A percentile compares a stretch with the other conserved stretches of the same genome.
Conservation (phyloP, 2,888 invertebrate species). For the Nycteola revayana region DNA sequence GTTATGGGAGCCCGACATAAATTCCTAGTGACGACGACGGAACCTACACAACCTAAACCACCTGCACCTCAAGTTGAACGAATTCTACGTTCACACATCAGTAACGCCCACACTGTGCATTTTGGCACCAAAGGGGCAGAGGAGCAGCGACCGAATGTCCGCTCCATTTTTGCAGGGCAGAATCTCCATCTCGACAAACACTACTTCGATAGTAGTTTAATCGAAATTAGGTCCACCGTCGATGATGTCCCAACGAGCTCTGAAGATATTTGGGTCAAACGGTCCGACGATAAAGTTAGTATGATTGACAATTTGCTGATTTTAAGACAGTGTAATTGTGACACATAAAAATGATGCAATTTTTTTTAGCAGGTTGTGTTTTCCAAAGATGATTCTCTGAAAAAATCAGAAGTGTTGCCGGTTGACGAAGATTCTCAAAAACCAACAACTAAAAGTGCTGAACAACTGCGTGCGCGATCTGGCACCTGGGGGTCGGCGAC, state of each 20-base stretch:
- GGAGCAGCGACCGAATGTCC: conserved; percentile 82
- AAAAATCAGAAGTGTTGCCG: conserved; percentile 16
- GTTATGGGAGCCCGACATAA: conserved; percentile 71
- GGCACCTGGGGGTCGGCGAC: conserved; percentile 82
- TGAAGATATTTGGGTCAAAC: conserved; percentile 88
- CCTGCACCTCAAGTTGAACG: conserved; percentile 66
- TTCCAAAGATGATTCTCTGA: conserved; percentile 26
- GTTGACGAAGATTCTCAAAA: conserved; percentile 16
- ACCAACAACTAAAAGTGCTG: conserved; percentile 22
- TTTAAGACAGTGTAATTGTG: no score
- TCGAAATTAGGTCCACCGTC: conserved; percentile 90
- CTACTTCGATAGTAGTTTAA: conserved; percentile 91
- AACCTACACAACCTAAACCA: conserved; percentile 46
- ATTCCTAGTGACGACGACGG: conserved; percentile 66
- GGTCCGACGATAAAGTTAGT: conserved; percentile 83
- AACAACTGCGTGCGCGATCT: conserved; percentile 78
- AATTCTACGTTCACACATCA: conserved; percentile 72
- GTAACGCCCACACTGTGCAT: conserved; percentile 86
- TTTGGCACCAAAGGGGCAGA: conserved; percentile 83
- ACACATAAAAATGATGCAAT: not conserved
- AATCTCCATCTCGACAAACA: conserved; percentile 87
- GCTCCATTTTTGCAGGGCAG: conserved; percentile 81
- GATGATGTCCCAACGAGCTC: conserved; percentile 83
- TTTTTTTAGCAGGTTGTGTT: conserved; percentile 26
- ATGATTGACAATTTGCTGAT: no score